A percentile compares a stretch with the other conserved stretches of the same genome.
Conservation (phyloP, 1,140 invertebrate genomes). For the Radopholus similis region DNA sequence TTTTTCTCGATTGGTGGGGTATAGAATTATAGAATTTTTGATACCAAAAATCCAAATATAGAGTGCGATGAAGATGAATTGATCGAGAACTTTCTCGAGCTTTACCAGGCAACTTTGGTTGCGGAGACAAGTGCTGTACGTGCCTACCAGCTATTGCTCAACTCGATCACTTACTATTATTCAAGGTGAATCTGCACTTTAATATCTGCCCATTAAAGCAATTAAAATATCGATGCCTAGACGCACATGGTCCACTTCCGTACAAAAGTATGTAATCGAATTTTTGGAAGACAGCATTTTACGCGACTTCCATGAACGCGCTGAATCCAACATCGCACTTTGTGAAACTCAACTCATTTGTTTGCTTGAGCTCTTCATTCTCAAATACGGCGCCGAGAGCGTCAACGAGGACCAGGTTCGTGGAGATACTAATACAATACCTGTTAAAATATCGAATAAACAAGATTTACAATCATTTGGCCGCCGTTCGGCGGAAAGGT, state of each 20-base stretch:
- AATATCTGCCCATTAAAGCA: neutral
- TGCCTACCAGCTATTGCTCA: conserved; percentile 5
- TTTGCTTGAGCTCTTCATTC: neutral
- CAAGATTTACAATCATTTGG: neutral
- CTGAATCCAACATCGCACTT: neutral
- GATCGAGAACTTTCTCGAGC: neutral
- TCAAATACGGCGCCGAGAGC: neutral
- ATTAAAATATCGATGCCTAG: neutral
- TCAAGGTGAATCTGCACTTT: neutral
- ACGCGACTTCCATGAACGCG: neutral
- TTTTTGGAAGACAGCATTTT: neutral
- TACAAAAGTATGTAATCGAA: conserved; percentile 5
- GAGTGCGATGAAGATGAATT: conserved; percentile 2
- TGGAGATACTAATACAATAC: neutral
- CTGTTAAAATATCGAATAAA: neutral
- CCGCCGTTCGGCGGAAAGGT: neutral
- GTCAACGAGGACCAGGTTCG: conserved; percentile 3
- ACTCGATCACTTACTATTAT: conserved; percentile 1
- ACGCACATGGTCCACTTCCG: conserved; percentile 3
- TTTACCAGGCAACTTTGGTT: neutral
- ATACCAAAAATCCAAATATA: neutral
- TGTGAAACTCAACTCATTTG: conserved; percentile 1
- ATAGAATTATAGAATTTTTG: neutral
- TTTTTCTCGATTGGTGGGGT: neutral
- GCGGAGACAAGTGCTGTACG: neutral